Conservation (phyloP, 1,140 invertebrate genomes). For the Drosophila parabipectinata region DNA sequence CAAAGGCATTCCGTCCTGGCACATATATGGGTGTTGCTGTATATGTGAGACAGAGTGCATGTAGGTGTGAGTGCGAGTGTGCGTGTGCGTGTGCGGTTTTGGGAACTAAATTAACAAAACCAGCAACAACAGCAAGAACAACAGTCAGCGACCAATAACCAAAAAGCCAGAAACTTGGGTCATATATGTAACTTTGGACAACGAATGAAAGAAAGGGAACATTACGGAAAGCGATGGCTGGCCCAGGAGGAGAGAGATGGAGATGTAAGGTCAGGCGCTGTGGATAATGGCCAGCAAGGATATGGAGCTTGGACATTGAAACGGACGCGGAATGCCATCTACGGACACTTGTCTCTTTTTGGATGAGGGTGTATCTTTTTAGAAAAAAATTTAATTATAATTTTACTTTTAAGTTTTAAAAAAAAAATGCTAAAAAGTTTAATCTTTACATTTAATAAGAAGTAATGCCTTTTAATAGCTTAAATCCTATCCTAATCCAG, state of each 20-base stretch:
- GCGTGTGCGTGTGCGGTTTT: constrained; percentile 40
- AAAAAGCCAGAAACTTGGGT: constrained; percentile 69
- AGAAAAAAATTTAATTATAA: no score
- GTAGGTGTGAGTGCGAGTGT: constrained; percentile 11
- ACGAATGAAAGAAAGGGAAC: constrained; percentile 40
- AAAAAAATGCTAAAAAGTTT: no score
- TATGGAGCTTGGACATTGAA: constrained; percentile 21
- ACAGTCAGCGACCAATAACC: constrained; percentile 71
- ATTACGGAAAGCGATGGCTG: constrained; percentile 2
- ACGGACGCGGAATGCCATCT: constrained; percentile 12
- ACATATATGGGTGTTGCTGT: constrained; percentile 22
- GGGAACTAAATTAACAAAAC: constrained; percentile 77
- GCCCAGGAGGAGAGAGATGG: not conserved
- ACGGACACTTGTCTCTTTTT: not conserved
- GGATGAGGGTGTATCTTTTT: not conserved
- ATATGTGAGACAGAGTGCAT: constrained; percentile 8
- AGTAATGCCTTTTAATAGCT: no score
- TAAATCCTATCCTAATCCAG: no score
- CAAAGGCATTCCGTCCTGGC: constrained; percentile 57
- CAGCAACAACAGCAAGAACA: constrained; percentile 17
- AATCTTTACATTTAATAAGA: no score
- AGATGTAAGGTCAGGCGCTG: constrained; percentile 19
- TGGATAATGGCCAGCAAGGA: constrained; percentile 39
- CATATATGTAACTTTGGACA: constrained; percentile 63
- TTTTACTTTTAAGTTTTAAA: no score